Evolutionary conservation across 2,113 vertebrate species (phyloP).

Genomic region (Miniopterus natalensis): DNA sequence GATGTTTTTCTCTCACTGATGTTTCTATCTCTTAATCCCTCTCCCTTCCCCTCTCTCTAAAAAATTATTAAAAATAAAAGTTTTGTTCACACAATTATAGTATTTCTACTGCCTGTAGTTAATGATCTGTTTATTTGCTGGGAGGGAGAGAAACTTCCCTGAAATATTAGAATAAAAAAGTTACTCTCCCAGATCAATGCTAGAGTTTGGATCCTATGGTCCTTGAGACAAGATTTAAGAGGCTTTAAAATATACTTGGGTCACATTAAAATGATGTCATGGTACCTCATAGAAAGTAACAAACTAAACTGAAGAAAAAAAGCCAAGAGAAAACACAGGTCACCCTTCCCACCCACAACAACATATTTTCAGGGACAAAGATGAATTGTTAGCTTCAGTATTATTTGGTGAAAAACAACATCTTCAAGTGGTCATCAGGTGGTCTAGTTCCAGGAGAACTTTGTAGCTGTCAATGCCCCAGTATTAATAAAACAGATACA

Average conservation of each 20-base stretch:
- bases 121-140: constrained; percentile 5
- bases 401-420: neutral
- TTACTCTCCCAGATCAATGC: neutral
- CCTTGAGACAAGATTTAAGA: neutral
- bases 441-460: neutral
- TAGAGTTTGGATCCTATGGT: neutral
- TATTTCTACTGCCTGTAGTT: neutral
- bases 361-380: neutral
- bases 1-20: too few relatives aligned
- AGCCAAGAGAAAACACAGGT: neutral
- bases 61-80: neutral
- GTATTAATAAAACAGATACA: neutral
- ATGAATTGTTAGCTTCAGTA: neutral
- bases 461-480: neutral
- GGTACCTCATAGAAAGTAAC: neutral
- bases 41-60: too few relatives aligned
- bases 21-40: too few relatives aligned
- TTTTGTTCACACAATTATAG: neutral
- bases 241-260: neutral
- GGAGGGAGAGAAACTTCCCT: neutral
- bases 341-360: neutral
- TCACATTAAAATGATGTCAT: neutral
- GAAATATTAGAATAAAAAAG: neutral
- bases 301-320: neutral
- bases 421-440: neutral